These are phyloP conservation scores for Myocastor coypus DNA, from an alignment of 2,113 vertebrate species.

Conservation along the genomic window DNA sequence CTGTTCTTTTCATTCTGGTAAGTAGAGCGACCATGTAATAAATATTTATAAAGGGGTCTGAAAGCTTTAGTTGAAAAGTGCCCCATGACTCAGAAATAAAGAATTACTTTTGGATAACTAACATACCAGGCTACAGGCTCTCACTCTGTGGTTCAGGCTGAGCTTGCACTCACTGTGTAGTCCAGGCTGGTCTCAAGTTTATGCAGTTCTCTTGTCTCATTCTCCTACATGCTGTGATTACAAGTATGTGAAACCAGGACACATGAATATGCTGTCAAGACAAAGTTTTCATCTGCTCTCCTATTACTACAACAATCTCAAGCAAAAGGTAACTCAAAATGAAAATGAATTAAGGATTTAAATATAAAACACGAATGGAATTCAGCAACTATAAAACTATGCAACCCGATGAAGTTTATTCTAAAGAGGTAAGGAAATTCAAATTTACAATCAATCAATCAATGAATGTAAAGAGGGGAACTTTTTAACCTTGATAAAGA, in stretches of 20 bases:
- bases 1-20: conserved; percentile 9
- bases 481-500: not conserved
- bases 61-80: not conserved
- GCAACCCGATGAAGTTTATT: not conserved
- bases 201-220: not conserved
- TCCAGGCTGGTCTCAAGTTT: not conserved
- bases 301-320: not conserved
- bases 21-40: not conserved
- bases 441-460: conserved; percentile 23
- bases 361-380: conserved; percentile 8
- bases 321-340: conserved; percentile 27
- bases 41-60: conserved; percentile 43
- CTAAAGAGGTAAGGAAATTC: not conserved
- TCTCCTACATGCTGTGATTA: not conserved
- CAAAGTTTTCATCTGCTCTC: not conserved
- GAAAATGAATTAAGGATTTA: not conserved
- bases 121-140: conserved; percentile 20
- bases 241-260: not conserved
- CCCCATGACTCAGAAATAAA: conserved; percentile 29
- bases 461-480: not conserved
- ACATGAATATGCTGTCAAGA: not conserved
- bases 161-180: not conserved
- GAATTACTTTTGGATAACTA: conserved; percentile 4
- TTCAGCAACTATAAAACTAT: conserved; percentile 17
- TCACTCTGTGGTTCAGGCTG: not conserved